Evolutionary conservation across 2,888 invertebrate genomes (phyloP).

Genomic region (Herminia tarsipennalis): DNA sequence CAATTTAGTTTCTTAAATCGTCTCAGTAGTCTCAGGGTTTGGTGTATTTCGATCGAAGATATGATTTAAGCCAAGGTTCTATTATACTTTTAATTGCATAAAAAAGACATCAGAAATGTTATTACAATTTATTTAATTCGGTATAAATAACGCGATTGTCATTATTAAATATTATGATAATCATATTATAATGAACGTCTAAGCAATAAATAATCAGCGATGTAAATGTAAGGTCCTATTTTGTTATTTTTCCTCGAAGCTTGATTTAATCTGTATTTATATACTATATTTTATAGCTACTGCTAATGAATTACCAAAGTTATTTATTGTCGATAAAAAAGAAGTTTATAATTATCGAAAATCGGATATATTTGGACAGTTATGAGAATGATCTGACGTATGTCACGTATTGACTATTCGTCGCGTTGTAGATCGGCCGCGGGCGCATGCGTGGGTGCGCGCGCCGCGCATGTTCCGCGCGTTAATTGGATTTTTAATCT

Average conservation of each 20-base stretch:
- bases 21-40: too few species aligned
- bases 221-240: conserved; percentile 10
- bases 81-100: too few species aligned
- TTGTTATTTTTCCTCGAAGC: conserved; percentile 10
- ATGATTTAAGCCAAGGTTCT: too few species aligned
- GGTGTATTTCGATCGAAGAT: too few species aligned
- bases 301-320: conserved; percentile 18
- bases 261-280: conserved; percentile 5
- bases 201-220: conserved; percentile 4
- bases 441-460: conserved; percentile 42
- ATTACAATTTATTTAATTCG: background rate
- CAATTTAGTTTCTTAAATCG: background rate
- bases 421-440: conserved; percentile 14
- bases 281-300: conserved; percentile 10
- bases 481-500: conserved; percentile 60
- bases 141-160: background rate
- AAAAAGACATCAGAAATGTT: too few species aligned
- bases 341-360: conserved; percentile 12
- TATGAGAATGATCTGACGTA: conserved; percentile 17
- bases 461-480: conserved; percentile 31
- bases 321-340: conserved; percentile 7
- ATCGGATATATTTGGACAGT: conserved; percentile 21
- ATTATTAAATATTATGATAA: conserved; percentile 7
- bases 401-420: conserved; percentile 18
- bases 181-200: conserved; percentile 10